Percentiles rank a stretch among this genome's conserved stretches.
Conservation (phyloP, 37 sponge, comb jelly and placozoan species). For the Ianthella basta region DNA sequence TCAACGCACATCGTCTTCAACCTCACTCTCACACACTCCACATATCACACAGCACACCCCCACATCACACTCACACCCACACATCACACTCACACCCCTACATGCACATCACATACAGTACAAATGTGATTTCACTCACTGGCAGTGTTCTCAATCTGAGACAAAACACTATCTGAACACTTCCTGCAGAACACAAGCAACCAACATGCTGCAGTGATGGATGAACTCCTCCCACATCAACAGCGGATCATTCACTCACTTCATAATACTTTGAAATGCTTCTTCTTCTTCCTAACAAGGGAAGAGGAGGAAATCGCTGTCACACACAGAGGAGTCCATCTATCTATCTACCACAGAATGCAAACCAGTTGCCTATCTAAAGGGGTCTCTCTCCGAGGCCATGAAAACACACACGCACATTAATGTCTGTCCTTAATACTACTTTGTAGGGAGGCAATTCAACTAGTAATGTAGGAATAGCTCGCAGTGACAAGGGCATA, state of each 20-base stretch:
- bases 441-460: too few species aligned
- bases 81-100: neutral
- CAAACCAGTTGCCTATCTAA: too few species aligned
- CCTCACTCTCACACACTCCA: too few species aligned
- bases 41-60: too few species aligned
- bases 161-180: neutral
- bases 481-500: too few species aligned
- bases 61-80: too few species aligned
- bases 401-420: neutral
- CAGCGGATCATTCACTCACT: neutral
- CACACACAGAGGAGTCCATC: neutral
- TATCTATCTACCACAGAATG: neutral
- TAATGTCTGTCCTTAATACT: too few species aligned
- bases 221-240: neutral
- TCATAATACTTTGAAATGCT: slow-evolving; percentile 4
- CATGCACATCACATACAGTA: neutral
- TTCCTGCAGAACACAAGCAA: neutral
- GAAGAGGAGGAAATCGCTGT: neutral
- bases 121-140: slow-evolving; percentile 1
- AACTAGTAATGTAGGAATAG: too few species aligned
- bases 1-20: too few species aligned
- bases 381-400: too few species aligned
- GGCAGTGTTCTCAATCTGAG: slow-evolving; percentile 30
- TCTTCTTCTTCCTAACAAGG: slow-evolving; percentile 17
- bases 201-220: neutral